Evolutionary conservation across 2,888 invertebrate genomes (phyloP), one percentile per base, ranked within the genome.

Genomic region (Apocheima hispidaria): DNA sequence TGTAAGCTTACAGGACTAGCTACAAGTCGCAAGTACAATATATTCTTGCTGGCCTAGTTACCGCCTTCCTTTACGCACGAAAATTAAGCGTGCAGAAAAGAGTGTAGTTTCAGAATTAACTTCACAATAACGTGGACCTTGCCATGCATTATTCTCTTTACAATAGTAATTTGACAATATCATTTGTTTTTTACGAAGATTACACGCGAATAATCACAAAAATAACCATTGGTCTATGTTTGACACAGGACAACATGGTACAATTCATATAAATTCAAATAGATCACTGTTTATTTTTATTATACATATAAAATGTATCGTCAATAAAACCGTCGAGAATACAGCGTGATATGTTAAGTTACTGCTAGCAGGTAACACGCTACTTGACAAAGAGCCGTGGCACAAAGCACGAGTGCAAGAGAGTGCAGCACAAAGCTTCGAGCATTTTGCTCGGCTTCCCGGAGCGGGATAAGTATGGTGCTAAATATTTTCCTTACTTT

Each of bases 291-390:
- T 55, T n/a, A n/a, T 10, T 55, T 33, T 55, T 53, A 55, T 28
- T 70, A 61, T 68, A 62, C 67, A 74, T 75, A 76, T 71, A 78
- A 73, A 71, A 72, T 71, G 74, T 70, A 74, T 69, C 52, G 63
- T 68, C 71, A 70, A 68, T 65, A 67, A 75, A 75, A 77, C 62
- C 70, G 74, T 75, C 75, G 65, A 78, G 66, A 79, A 81, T 75
- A 78, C 73, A 76, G 79, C 77, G 79, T 86, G 87, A 87, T 87
- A 87, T 87, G 87, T 87, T 73, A 75, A 76, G 76, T 85, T 82
- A 78, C 77, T 73, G 81, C 78, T 79, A 78, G 77, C 76, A 70
- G 12, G 41, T 18, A 16, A 12, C 9, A 28, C 46, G 46, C 1
- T 30, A 9, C 12, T 18, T 16, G 18, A 12, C 7, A 18, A 16